Conservation (phyloP, 1,140 invertebrate genomes). For the Phthorimaea operculella region DNA sequence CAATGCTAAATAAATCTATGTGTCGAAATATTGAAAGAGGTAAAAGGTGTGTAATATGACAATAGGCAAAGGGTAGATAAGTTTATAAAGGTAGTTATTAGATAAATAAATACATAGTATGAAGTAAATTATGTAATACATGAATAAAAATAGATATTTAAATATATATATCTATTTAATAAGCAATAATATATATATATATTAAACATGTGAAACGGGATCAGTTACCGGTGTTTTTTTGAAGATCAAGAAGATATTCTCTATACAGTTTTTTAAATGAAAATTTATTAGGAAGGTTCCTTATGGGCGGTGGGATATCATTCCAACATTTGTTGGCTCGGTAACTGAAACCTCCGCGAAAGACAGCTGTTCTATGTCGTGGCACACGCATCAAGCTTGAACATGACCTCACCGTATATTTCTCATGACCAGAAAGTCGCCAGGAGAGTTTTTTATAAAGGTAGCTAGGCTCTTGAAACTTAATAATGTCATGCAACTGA, state of each 20-base stretch:
- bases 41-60: too few species aligned
- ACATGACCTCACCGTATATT: not conserved
- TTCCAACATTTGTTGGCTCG: conserved; percentile 1
- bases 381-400: not conserved
- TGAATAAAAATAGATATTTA: too few species aligned
- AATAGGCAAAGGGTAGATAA: too few species aligned
- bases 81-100: too few species aligned
- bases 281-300: not conserved
- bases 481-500: conserved; percentile 1
- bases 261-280: not conserved
- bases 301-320: not conserved
- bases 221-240: not conserved
- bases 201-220: not conserved
- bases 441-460: not conserved
- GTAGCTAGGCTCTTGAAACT: not conserved
- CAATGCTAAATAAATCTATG: too few species aligned
- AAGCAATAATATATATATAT: too few species aligned
- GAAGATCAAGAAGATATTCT: not conserved
- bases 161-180: too few species aligned
- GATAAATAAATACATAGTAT: too few species aligned
- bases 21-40: too few species aligned
- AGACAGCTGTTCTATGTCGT: not conserved
- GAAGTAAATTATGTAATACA: too few species aligned
- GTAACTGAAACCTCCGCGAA: conserved; percentile 4
- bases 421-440: not conserved